Evolutionary conservation across 1,140 invertebrate species (phyloP), one percentile per base, ranked within the genome.

Genomic region (Gonatopus flavifemur): DNA sequence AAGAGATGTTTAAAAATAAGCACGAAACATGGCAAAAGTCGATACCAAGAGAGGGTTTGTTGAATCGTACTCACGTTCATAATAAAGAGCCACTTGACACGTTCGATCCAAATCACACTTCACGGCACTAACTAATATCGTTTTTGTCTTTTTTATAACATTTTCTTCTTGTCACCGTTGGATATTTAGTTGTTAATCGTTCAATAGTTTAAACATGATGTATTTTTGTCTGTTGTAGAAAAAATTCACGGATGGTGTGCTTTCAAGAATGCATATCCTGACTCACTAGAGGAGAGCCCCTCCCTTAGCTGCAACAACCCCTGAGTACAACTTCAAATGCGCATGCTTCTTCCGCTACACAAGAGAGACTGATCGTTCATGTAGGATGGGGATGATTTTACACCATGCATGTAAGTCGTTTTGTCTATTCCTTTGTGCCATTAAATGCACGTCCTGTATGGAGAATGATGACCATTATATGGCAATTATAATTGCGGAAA

Each of bases 291-390:
- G 48, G 39, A 57, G 47, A 55, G 58, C 62, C 61, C 63, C 63
- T 67, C 65, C 67, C 63, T 57, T 39, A 53, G 30, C 51, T 52
- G 57, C 57, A 62, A 62, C 63, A 52, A 60, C 61, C 65, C 58
- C 55, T 62, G 50, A n/a, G 50, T 57, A 25, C 32, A 40, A 25
- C 19, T 15, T n/a, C 38, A 16, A 45, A 16, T 21, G 69, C 69
- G 69, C 69, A 71, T 71, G 69, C 55, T 55, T 54, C 19, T 13
- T n/a, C n/a, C n/a, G n/a, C n/a, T n/a, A n/a, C n/a, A n/a, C 8
- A 25, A 18, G n/a, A 12, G 20, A 25, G 25, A 21, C 49, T 35
- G 38, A 19, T 40, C 42, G 15, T 53, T 49, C 16, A 20, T 18
- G 49, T 44, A 39, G 51, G 56, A 59, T 55, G 62, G 61, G 62